A percentile compares a stretch with the other conserved stretches of the same genome.
These are phyloP conservation scores for Panthera tigris DNA, from an alignment of 2,113 vertebrate species.

Conservation along the genomic window DNA sequence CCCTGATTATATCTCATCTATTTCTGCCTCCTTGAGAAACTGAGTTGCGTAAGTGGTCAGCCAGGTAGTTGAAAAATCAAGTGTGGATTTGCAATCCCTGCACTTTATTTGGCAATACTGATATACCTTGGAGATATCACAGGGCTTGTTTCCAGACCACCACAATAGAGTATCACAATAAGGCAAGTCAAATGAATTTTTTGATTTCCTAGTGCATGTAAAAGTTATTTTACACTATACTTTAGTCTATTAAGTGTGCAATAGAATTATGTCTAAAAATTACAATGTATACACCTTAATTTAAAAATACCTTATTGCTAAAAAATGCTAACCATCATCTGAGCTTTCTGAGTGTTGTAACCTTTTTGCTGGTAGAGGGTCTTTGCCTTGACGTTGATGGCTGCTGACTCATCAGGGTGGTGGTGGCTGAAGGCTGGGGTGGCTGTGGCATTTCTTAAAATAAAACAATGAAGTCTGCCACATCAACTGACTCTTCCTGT, in stretches of 20 bases:
- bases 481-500: not conserved
- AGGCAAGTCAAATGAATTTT: not conserved
- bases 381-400: not conserved
- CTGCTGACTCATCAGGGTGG: not conserved
- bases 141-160: not conserved
- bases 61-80: not conserved
- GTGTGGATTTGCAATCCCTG: not conserved
- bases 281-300: not conserved
- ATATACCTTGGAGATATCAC: not conserved
- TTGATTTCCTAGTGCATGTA: not conserved
- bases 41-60: not conserved
- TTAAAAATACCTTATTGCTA: not conserved
- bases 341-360: not conserved
- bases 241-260: not conserved
- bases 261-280: not conserved
- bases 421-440: not conserved
- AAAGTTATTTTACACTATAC: not conserved
- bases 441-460: not conserved
- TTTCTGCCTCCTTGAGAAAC: constrained; percentile 28
- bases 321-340: not conserved
- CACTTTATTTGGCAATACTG: not conserved
- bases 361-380: not conserved
- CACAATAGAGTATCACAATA: not conserved
- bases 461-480: not conserved
- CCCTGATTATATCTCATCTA: not conserved